These are phyloP conservation scores for Gallinago undulata DNA, from an alignment of 2,113 vertebrate genomes.

Conservation along the genomic window DNA sequence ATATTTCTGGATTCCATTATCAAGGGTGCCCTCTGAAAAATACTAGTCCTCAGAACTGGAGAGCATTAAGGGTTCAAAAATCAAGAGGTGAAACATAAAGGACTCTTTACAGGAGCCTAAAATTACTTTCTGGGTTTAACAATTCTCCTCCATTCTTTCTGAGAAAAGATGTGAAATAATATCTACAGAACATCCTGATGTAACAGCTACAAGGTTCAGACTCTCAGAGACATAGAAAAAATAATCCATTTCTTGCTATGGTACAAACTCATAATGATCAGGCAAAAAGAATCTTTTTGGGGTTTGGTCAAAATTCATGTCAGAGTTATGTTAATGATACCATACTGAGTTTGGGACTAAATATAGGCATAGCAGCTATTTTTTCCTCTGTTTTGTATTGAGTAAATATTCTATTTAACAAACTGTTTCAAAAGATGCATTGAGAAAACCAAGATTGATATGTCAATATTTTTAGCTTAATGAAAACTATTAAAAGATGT, in stretches of 20 bases:
- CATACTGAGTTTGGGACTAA: background rate
- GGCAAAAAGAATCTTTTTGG: background rate
- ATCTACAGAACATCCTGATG: background rate
- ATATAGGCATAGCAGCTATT: background rate
- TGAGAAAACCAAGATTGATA: background rate
- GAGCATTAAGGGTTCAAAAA: background rate
- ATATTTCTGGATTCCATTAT: background rate
- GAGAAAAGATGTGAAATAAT: background rate
- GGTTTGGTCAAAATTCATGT: background rate
- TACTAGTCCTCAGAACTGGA: background rate
- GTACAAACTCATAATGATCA: background rate
- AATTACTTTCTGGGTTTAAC: background rate
- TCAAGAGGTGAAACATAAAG: background rate
- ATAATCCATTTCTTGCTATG: background rate
- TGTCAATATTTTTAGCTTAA: background rate
- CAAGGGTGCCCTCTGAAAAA: background rate
- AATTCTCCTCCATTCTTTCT: background rate
- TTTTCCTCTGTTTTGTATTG: background rate
- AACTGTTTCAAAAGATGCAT: background rate
- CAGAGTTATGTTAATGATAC: background rate
- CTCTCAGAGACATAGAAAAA: background rate
- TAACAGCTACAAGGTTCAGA: background rate
- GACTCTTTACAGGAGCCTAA: background rate
- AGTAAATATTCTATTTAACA: background rate
- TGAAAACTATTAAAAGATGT: background rate